Base-by-base conservation (phyloP, 2,113 vertebrate species). In the Pelusios castaneus region DNA sequence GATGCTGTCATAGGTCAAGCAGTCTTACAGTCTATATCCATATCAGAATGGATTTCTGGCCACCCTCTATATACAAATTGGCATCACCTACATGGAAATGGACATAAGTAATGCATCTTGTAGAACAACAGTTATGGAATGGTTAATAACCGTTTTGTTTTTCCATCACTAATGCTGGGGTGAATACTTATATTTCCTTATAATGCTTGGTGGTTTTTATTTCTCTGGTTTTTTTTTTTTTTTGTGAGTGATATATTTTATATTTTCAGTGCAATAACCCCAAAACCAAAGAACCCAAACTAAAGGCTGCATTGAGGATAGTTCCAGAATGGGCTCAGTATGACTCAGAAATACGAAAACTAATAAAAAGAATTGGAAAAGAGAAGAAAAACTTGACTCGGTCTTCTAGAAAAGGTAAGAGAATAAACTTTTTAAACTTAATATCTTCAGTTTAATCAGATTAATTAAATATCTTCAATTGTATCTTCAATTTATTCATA, bases 241-340 rank as follows among this genome's bases (percentile, higher is more conserved):
- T 80, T 88, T 87, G 89, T 89, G 88, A 80, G 45, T 84, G 8
- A 10, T 88, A 25, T 93, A 2, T 95, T 95, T 97, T 90, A 76
- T 95, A 94, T 34, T 94, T 97, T 41, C 95, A 99, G 99, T 99
- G 99, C 96, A 99, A 99, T 97, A 99, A 99, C 95, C 99, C 99
- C 34, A 99, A 99, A 95, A 99, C 99, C 85, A 99, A 99, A 97
- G 99, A 99, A 97, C 99, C 99, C 41, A 99, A 99, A 96, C 94
- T 99, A 52, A 97, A 98, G 87, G 99, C 99, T 13, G 99, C 99
- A 31, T 97, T 98, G 11, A 97, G 99, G 80, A 99, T 99, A 75
- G 98, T 99, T 90, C 99, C 99, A 0, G 99, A 99, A 86, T 99
- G 99, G 99, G 96, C 97, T 7, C 97, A 98, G 22, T 99, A 99